Evolutionary conservation across 2,113 vertebrate genomes (phyloP), one percentile per base, ranked within the genome.

Genomic region (Seriola dumerili): DNA sequence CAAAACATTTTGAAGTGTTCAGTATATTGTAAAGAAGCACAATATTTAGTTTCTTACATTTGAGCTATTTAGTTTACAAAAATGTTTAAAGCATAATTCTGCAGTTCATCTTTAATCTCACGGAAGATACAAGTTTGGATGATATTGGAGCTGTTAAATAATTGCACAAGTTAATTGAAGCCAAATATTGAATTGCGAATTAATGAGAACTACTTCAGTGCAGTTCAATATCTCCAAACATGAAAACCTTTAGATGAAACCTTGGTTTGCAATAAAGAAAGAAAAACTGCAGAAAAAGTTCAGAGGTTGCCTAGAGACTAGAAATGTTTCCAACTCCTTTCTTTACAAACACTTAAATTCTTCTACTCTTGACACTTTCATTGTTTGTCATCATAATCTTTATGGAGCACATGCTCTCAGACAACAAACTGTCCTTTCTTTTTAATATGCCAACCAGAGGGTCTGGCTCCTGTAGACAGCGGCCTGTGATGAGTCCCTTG

Each of bases 401-500:
- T 68, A 46, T 63, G 66, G 80, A 74, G 40, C 71, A 63, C 48
- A 44, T 3, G n/a, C 63, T 54, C 17, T 76, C n/a, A 57, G n/a
- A 66, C 36, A 32, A 61, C 38, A 34, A 64, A 44, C 65, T 68
- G 3, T 52, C 40, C 50, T 67, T n/a, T 78, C 34, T 54, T 70
- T 50, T 61, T 58, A 36, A 8, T 61, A 55, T 44, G 44, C 34
- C 64, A 72, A 52, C 50, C 3, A 36, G 66, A 78, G 78, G 65
- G 25, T 84, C 80, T 84, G 75, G 77, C 72, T 85, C 42, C 67
- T 74, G 82, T 59, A 89, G 80, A 91, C 72, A 32, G 71, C 67
- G 72, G 83, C 66, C 88, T 77, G 63, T 58, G 62, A 73, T 52
- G 72, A 85, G 62, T 82, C 74, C 65, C 75, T 77, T 38, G 71